Conservation (phyloP, 2,797 vertebrate genomes). For the Antrozous pallidus region DNA sequence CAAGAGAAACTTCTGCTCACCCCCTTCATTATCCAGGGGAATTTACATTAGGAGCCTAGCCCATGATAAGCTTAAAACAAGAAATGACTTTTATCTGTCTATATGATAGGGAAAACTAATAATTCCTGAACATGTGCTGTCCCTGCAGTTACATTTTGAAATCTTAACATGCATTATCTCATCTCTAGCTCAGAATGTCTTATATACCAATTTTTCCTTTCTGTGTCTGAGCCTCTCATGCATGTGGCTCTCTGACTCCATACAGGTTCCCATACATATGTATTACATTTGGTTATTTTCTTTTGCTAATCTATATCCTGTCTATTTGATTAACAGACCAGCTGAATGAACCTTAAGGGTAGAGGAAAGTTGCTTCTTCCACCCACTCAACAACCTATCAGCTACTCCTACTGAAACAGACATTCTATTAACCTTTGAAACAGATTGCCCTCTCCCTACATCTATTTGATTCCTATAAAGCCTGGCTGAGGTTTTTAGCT, state of each 20-base stretch:
- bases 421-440: not conserved
- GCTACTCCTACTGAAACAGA: not conserved
- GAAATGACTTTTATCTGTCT: not conserved
- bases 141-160: not conserved
- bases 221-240: not conserved
- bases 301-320: not conserved
- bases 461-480: not conserved
- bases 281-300: not conserved
- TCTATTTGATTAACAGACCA: not conserved
- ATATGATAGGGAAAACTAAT: not conserved
- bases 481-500: not conserved
- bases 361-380: not conserved
- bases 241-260: not conserved
- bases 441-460: not conserved
- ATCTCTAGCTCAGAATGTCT: not conserved
- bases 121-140: not conserved
- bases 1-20: not conserved
- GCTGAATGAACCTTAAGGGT: not conserved
- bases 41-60: not conserved
- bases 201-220: not conserved
- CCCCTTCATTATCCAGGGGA: not conserved
- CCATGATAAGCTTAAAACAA: not conserved
- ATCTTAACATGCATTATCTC: not conserved
- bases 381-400: not conserved
- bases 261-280: not conserved